Evolutionary conservation across 2,113 vertebrate genomes (phyloP), one percentile per base, ranked within the genome.

Genomic region (Odocoileus virginianus): DNA sequence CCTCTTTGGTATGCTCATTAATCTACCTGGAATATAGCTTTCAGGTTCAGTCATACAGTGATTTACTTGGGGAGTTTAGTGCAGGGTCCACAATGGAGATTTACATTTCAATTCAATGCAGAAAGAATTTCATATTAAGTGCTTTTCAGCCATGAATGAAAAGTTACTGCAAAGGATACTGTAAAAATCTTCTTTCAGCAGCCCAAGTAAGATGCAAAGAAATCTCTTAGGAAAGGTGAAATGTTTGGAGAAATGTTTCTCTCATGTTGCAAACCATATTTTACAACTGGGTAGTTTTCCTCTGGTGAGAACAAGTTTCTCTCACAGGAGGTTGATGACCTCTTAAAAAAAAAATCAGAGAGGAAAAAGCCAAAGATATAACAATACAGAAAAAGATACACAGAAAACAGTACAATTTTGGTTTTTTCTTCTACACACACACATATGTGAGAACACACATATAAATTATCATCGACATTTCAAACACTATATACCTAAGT

Each of bases 271-370:
- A 92, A 95, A 78, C 52, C 27, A 1, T 89, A 88, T 92, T 85
- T 96, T 87, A 92, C 50, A 83, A 85, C 64, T 55, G 50, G 6
- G 33, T 43, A 78, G 47, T 60, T 64, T 97, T 52, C 28, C 36
- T 92, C 52, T 85, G 28, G 16, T 85, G 71, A 93, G 79, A 95
- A 58, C 23, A 91, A 60, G n/a, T 90, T 94, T 89, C 43, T 91
- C 55, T 93, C 88, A 79, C 12, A 78, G 61, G 36, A 97, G 17
- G 23, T 8, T n/a, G 50, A 58, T 43, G 33, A 93, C n/a, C 28
- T 61, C 33, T 40, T 82, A 83, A 54, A 97, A 89, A 96, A 94
- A 76, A 30, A 97, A 97, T 55, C 33, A 71, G 27, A 86, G 8
- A 94, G 25, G 40, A 71, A 45, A 15, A 40, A 91, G 33, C 11